Evolutionary conservation across 2,113 vertebrate species (phyloP).

Genomic region (Arenaria interpres): DNA sequence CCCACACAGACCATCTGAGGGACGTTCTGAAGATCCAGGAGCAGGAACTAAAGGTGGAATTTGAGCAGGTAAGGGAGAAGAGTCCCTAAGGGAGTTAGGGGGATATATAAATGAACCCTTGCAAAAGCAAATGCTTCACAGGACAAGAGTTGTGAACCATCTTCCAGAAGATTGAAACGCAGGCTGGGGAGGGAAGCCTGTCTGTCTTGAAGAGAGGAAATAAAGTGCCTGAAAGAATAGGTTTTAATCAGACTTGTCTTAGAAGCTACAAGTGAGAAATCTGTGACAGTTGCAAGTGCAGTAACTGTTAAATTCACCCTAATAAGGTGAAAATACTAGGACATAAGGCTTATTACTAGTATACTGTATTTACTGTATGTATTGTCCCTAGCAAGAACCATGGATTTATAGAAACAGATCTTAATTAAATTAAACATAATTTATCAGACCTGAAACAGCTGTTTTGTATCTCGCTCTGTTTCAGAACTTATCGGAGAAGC

Average conservation of each 20-base stretch:
- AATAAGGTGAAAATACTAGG: background rate
- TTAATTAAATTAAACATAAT: background rate
- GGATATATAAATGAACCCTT: background rate
- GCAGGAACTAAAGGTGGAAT: slow-evolving; percentile 86
- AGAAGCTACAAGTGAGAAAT: background rate
- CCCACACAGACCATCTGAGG: slow-evolving; percentile 91
- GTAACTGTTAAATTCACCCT: background rate
- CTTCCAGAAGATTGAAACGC: background rate
- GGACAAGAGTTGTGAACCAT: accelerated
- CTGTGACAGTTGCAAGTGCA: background rate
- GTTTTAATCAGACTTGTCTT: background rate
- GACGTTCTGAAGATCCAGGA: slow-evolving; percentile 94
- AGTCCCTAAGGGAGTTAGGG: accelerated
- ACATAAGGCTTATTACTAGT: background rate
- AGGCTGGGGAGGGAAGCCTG: background rate
- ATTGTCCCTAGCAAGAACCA: background rate
- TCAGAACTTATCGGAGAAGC: slow-evolving; percentile 85
- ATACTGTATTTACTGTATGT: background rate
- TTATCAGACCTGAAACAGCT: background rate
- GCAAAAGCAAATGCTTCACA: accelerated
- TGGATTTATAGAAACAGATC: background rate
- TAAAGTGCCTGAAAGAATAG: accelerated
- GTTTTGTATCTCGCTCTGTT: background rate
- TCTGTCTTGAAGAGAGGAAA: background rate
- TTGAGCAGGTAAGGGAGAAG: slow-evolving; percentile 81